Evolutionary conservation across 2,797 vertebrate species (phyloP).

Genomic region (Pogoniulus pusillus): DNA sequence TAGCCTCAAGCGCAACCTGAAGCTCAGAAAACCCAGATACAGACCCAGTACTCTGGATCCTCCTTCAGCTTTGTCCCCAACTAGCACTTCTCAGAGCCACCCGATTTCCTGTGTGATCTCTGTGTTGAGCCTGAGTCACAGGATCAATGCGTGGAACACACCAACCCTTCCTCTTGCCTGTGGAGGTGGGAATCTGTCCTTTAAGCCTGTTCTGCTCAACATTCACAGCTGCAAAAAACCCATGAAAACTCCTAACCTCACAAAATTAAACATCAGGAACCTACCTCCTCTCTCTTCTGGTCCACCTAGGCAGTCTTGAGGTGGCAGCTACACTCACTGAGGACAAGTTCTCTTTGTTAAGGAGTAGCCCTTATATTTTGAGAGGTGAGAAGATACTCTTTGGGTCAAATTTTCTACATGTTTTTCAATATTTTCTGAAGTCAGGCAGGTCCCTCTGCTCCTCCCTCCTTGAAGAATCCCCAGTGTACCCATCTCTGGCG

Average conservation of each 20-base stretch:
- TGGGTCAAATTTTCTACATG: background rate
- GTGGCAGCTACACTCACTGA: background rate
- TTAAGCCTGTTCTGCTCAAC: background rate
- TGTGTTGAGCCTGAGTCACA: rapidly evolving
- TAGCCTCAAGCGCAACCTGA: background rate
- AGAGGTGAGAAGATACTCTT: background rate
- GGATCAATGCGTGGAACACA: background rate
- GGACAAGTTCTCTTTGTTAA: background rate
- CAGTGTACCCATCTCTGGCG: background rate
- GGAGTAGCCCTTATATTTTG: background rate
- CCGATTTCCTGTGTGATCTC: background rate
- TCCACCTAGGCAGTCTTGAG: background rate
- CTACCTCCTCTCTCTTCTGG: background rate
- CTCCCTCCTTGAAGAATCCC: rapidly evolving
- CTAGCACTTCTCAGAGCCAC: background rate
- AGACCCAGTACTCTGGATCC: background rate
- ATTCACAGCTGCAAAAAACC: constrained; percentile 27
- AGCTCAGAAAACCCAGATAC: background rate
- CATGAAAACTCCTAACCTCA: background rate
- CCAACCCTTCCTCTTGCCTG: background rate
- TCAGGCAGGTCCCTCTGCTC: background rate
- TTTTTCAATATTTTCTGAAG: background rate
- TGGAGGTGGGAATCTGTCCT: background rate
- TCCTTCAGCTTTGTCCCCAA: background rate
- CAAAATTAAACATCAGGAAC: background rate